Evolutionary conservation across 2,113 vertebrate genomes (phyloP), one percentile per base, ranked within the genome.

Genomic region (Mola mola): DNA sequence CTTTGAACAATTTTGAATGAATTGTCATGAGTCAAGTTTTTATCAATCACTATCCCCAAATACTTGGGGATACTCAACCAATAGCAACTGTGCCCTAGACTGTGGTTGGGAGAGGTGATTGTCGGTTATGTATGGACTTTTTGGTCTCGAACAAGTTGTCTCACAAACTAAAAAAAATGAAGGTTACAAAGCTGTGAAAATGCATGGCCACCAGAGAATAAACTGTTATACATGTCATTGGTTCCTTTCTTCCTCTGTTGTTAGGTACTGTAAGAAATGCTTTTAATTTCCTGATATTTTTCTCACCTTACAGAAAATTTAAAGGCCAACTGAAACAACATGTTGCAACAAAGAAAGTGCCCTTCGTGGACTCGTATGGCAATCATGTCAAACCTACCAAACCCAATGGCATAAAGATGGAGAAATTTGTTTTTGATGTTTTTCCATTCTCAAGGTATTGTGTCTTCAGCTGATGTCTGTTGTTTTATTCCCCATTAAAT

Each of bases 401-500:
- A 74, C 92, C 96, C 0, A 99, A 99, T 0, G 96, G 93, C 50
- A 97, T 99, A 57, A 99, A 99, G 93, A 94, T 99, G 96, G 97
- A 99, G 92, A 99, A 98, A 83, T 98, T 98, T 87, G 96, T 98
- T 63, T 98, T 99, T 83, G 97, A 99, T 10, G 95, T 97, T 72
- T 95, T 99, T 83, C 94, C 88, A 43, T 99, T 98, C 72, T 93
- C 97, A 53, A 94, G 93, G 97, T 98, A 69, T 5, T 29, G 0
- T 20, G 2, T 37, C 9, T 17, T 57, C 25, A 20, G 20, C 3
- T 10, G 17, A n/a, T n/a, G n/a, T n/a, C n/a, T n/a, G n/a, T n/a
- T 41, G 38, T 10, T 42, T 40, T 6, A 8, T n/a, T 17, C 16
- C 8, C 5, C 37, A 19, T 11, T 8, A 33, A 11, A 9, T n/a